Percentiles rank a stretch among this genome's conserved stretches.
phyloP scores from a whole-genome alignment of 1,140 invertebrate genomes.

The Lordiphosa clarofinis region DNA sequence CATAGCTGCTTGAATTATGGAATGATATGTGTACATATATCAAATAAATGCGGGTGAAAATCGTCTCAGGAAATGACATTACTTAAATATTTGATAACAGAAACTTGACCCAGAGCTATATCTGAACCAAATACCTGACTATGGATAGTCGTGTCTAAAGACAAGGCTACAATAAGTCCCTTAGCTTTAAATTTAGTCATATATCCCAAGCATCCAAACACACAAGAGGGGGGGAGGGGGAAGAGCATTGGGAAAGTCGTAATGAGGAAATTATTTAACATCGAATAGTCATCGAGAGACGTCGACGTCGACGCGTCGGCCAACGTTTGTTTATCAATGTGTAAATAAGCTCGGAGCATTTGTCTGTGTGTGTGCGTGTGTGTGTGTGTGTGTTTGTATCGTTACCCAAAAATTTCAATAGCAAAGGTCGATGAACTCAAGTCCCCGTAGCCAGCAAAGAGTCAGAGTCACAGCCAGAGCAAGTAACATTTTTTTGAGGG shows the following conservation, averaged over 20 bases:
- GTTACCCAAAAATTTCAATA: conserved; percentile 79
- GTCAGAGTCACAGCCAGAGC: conserved; percentile 1
- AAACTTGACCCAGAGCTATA: too few species aligned
- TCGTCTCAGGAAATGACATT: too few species aligned
- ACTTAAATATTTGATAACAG: too few species aligned
- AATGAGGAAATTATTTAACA: conserved; percentile 13
- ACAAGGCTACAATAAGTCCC: too few species aligned
- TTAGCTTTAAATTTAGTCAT: too few species aligned
- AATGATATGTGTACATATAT: too few species aligned
- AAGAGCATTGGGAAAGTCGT: conserved; percentile 16
- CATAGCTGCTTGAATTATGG: too few species aligned
- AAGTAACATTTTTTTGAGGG: not conserved
- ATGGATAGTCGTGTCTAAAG: too few species aligned
- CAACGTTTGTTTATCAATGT: conserved; percentile 75
- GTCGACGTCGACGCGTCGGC: conserved; percentile 17
- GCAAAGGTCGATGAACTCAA: conserved; percentile 79
- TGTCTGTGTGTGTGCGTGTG: conserved; percentile 18
- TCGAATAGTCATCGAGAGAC: conserved; percentile 32
- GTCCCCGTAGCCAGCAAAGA: conserved; percentile 16
- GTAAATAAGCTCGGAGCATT: conserved; percentile 47
- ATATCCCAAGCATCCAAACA: too few species aligned
- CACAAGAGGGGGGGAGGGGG: too few species aligned
- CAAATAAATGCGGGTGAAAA: too few species aligned
- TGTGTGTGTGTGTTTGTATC: conserved; percentile 38
- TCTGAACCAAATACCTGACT: too few species aligned